Base-by-base conservation (phyloP, 2,113 vertebrate species). In the Isichthys henryi region DNA sequence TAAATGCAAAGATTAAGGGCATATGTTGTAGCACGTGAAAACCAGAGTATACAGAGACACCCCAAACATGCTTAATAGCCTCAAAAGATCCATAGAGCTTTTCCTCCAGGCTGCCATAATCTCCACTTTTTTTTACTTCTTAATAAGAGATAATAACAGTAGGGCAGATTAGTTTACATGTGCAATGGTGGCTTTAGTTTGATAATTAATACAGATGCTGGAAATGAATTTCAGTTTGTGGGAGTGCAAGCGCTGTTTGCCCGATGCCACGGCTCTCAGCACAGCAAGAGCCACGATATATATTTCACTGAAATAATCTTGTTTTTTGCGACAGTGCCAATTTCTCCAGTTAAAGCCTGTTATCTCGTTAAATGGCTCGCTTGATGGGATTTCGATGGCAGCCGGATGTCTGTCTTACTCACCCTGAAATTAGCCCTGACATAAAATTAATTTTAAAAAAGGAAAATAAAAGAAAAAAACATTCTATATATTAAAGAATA, bases 271-370 rank as follows among this genome's bases (percentile, higher is more conserved):
- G 6, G 23, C 58, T 52, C 88, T 66, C 88, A 50, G 17, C 49
- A 21, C 91, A 91, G 89, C 90, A 89, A 90, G 92, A 91, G 90
- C 91, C 91, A 46, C 39, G 56, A 45, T 88, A 13, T 45, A 35
- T 52, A 92, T 93, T 93, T 91, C 89, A 91, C 91, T 90, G 86
- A 93, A 90, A 92, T 95, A 95, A 95, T 95, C 95, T 92, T 90
- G 91, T 93, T 93, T 90, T 91, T 93, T 91, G 89, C 94, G 94
- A 92, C 93, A 92, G 93, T 90, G 89, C 93, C 94, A 95, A 96
- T 96, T 95, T 95, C 95, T 95, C 92, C 90, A 94, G 93, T 94
- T 84, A 95, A 96, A 96, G 94, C 95, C 93, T 95, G 95, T 96
- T 96, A 96, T 96, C 95, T 96, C 94, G 93, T 95, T 94, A 94